A percentile compares a stretch with the other conserved stretches of the same genome.
phyloP scores from a whole-genome alignment of 2,888 invertebrate species.

The Drosophila buzzatii region DNA sequence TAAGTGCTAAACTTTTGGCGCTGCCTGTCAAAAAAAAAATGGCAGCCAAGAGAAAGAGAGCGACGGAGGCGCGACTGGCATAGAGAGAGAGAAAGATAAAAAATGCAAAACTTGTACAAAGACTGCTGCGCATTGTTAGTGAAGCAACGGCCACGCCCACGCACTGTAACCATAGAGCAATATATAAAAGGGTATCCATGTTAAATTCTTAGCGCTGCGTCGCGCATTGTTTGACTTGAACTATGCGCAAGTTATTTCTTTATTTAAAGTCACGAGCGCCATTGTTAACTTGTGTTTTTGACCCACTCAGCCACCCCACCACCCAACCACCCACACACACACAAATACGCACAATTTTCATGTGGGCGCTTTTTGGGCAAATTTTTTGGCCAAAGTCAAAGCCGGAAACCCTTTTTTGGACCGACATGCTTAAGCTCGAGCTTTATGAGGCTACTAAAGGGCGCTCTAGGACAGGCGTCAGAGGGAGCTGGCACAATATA shows the following conservation, averaged over 20 bases:
- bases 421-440: constrained; percentile 73
- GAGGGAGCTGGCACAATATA: constrained; percentile 48
- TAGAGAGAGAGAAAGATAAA: constrained; percentile 33
- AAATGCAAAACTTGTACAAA: constrained; percentile 55
- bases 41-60: constrained; percentile 18
- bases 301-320: constrained; percentile 34
- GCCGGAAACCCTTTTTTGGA: constrained; percentile 71
- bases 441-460: constrained; percentile 72
- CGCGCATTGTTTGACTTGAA: constrained; percentile 75
- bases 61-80: neutral
- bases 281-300: constrained; percentile 61
- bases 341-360: constrained; percentile 65
- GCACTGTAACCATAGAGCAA: constrained; percentile 16
- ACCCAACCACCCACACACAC: constrained; percentile 1
- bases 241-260: constrained; percentile 76
- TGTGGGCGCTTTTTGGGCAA: constrained; percentile 59
- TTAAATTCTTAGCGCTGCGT: constrained; percentile 67
- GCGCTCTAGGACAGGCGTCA: constrained; percentile 14
- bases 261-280: constrained; percentile 71
- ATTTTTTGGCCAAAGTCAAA: constrained; percentile 65
- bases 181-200: constrained; percentile 58
- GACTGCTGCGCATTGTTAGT: constrained; percentile 51
- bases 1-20: constrained; percentile 70
- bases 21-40: constrained; percentile 49
- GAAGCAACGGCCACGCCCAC: constrained; percentile 44